Evolutionary conservation across 2,888 invertebrate species (phyloP).

Genomic region (Caenorhabditis sulstoni): DNA sequence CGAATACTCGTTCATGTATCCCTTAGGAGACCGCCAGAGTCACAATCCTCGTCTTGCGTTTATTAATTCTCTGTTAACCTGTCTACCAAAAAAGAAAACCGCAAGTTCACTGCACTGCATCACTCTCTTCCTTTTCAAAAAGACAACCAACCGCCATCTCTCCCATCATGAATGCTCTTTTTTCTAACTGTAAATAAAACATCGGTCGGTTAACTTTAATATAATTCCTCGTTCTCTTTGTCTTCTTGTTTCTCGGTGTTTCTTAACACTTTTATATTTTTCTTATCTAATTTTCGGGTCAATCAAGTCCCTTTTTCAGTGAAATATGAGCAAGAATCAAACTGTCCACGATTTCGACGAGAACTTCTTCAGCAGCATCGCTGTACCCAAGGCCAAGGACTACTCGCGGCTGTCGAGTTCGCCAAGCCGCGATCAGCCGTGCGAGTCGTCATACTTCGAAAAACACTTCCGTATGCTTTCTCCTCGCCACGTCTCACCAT

Average conservation of each 20-base stretch:
- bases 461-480: conserved; percentile 23
- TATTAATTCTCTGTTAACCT: not conserved
- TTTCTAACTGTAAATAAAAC: conserved; percentile 28
- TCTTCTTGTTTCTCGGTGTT: conserved; percentile 7
- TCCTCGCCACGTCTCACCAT: no score
- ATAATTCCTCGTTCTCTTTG: not conserved
- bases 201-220: not conserved
- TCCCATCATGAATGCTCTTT: not conserved
- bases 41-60: not conserved
- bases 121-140: not conserved
- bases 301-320: not conserved
- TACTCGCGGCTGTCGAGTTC: conserved; percentile 57
- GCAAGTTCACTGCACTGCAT: not conserved
- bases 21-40: not conserved
- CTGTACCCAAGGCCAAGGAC: conserved; percentile 47
- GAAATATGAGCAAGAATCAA: conserved; percentile 35
- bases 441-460: conserved; percentile 51
- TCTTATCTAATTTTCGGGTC: not conserved
- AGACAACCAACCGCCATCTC: not conserved
- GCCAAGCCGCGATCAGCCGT: conserved; percentile 50
- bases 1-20: not conserved
- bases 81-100: not conserved
- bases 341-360: conserved; percentile 50
- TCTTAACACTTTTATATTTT: not conserved
- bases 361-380: conserved; percentile 47